These are phyloP conservation scores for Zapornia atra DNA, from an alignment of 2,113 vertebrate species.

Conservation along the genomic window DNA sequence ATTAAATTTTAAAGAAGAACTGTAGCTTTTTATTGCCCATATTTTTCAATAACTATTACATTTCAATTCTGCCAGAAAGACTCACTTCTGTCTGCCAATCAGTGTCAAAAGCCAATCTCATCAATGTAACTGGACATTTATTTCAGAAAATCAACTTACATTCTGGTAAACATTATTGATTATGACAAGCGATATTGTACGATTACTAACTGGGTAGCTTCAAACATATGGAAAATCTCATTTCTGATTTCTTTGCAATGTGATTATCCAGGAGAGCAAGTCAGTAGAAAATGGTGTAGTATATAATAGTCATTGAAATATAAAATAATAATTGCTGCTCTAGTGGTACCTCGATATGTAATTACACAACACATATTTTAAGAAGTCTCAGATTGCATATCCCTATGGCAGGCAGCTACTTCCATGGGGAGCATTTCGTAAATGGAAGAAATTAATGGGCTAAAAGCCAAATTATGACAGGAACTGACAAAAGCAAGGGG, in stretches of 20 bases:
- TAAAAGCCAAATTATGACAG: conserved; percentile 50
- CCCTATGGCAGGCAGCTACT: not conserved
- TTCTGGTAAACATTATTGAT: conserved; percentile 47
- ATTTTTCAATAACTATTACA: conserved; percentile 32
- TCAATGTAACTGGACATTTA: conserved; percentile 47
- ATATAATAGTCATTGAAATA: not conserved
- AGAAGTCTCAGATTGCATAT: not conserved
- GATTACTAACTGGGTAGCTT: conserved; percentile 37
- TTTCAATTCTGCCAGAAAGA: conserved; percentile 38
- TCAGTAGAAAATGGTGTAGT: not conserved
- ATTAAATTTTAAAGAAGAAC: conserved; percentile 32
- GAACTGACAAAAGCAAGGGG: conserved; percentile 36
- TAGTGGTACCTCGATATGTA: not conserved
- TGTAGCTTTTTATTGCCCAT: not conserved
- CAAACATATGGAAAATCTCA: conserved; percentile 50
- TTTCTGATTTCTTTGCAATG: conserved; percentile 16
- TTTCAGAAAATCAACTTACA: conserved; percentile 43
- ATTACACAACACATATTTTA: conserved; percentile 39
- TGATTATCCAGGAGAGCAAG: not conserved
- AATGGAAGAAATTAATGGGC: not conserved
- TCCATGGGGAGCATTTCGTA: not conserved
- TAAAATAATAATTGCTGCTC: not conserved
- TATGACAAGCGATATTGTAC: conserved; percentile 46
- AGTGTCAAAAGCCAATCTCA: conserved; percentile 57
- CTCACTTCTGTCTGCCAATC: conserved; percentile 46